phyloP scores from a whole-genome alignment of 2,888 invertebrate genomes.

The Lymantria dispar region DNA sequence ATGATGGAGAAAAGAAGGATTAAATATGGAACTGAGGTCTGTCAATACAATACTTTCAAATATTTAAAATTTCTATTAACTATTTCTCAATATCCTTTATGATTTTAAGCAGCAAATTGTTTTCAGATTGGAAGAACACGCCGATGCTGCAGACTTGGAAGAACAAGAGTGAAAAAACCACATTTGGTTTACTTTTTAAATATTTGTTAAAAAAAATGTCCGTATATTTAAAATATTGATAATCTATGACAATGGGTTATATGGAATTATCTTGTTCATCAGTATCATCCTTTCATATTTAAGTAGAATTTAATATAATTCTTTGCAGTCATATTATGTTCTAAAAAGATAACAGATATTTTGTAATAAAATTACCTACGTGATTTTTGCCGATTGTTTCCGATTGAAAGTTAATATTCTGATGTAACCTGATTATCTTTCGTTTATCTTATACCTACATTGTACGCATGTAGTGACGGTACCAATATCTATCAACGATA shows the following conservation, averaged over 20 bases:
- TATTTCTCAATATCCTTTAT: no score
- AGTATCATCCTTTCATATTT: neutral
- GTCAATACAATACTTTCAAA: constrained; percentile 1
- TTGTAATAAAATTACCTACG: neutral
- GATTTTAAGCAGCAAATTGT: neutral
- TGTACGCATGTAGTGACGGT: no score
- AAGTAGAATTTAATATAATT: neutral
- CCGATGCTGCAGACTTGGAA: constrained; percentile 27
- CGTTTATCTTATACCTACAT: no score
- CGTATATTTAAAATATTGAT: neutral
- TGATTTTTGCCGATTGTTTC: neutral
- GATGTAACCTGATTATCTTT: no score
- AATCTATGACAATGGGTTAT: neutral
- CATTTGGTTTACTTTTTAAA: constrained; percentile 23
- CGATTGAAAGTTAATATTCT: neutral
- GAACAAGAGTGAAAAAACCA: constrained; percentile 37
- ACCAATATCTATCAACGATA: no score
- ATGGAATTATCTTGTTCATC: neutral
- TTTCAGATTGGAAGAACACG: constrained; percentile 28
- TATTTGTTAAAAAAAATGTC: constrained; percentile 10
- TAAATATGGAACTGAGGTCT: constrained; percentile 66
- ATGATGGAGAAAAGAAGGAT: constrained; percentile 95
- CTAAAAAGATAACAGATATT: neutral
- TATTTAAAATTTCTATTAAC: no score
- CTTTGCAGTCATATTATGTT: neutral